Evolutionary conservation across 2,113 vertebrate species (phyloP), one percentile per base, ranked within the genome.

Genomic region (Entosphenus tridentatus): DNA sequence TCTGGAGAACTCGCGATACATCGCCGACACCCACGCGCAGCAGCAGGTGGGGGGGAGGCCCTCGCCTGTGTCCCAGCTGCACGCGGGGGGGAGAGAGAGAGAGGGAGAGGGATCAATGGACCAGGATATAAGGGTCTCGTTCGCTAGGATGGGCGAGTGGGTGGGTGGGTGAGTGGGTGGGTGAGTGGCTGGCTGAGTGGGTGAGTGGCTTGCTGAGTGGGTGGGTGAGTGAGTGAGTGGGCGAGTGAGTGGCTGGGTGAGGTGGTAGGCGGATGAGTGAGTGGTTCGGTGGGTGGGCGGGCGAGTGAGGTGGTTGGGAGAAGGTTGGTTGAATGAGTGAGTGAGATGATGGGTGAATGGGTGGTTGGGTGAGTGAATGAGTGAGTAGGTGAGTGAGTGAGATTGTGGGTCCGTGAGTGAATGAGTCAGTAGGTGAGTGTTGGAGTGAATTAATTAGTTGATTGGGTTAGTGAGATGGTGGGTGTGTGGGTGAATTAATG

Each of bases 1-100:
- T 69, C 78, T 78, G 8, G 89, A 85, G 70, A 96, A 96, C 75
- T 84, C 87, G 21, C 84, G 92, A 70, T 96, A 89, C 75, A 86
- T 98, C 0, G 92, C 92, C 69, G 88, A 92, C 71, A 90, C 96
- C 74, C 89, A 92, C 70, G 78, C 79, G 1, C 93, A 98, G 73
- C 93, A 98, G 71, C 89, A 98, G 87, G 93, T 98, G 80, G 68
- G 68, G 68, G 6, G 39, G 39, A 39, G 39, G 39, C 6, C 39
- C 39, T 39, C 39, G 39, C 39, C 4, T 39, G 5, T 39, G 39
- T 39, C 39, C 21, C 39, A 39, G 39, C 39, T 39, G 39, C 39
- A 4, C 39, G 16, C 11, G n/a, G 14, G n/a, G n/a, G 55, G 2
- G 18, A 54, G n/a, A 11, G 1, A 6, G 11, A 7, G 68, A 68